Evolutionary conservation across 2,797 vertebrate genomes (phyloP).

Genomic region (Ptychobarbus kaznakovi): DNA sequence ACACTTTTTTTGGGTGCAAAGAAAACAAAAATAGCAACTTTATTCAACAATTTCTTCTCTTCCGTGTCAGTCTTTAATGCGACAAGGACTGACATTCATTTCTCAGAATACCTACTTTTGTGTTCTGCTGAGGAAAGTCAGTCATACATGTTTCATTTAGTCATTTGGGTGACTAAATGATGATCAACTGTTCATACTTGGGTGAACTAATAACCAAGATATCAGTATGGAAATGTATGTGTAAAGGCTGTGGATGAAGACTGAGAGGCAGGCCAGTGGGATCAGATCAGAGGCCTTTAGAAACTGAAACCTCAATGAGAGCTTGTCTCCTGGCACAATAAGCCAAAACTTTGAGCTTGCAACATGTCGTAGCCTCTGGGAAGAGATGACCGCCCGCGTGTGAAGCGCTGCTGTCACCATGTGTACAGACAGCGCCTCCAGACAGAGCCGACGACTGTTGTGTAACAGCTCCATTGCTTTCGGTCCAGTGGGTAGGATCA

Average conservation of each 20-base stretch:
- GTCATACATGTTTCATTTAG: neutral
- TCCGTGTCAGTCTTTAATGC: no score
- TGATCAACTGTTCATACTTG: no score
- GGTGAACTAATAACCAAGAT: neutral
- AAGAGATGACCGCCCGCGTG: constrained; percentile 2
- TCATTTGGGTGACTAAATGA: neutral
- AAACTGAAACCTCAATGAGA: constrained; percentile 7
- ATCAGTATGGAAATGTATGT: neutral
- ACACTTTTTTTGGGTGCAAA: no score
- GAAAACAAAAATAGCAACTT: no score
- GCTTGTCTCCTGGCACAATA: constrained; percentile 1
- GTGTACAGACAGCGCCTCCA: constrained; percentile 22
- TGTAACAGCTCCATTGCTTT: constrained; percentile 42
- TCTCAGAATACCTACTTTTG: neutral
- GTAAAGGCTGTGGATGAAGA: neutral
- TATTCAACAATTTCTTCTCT: no score
- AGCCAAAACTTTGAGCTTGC: constrained; percentile 17
- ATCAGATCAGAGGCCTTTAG: constrained; percentile 10
- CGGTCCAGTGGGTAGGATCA: constrained; percentile 17
- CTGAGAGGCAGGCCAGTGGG: neutral
- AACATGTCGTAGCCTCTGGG: constrained; percentile 34
- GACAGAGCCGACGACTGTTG: constrained; percentile 36
- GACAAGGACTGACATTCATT: neutral
- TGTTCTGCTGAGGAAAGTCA: neutral
- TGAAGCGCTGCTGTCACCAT: constrained; percentile 23